Evolutionary conservation across 2,888 invertebrate genomes (phyloP).

Genomic region (Pandemis cinnamomeana): DNA sequence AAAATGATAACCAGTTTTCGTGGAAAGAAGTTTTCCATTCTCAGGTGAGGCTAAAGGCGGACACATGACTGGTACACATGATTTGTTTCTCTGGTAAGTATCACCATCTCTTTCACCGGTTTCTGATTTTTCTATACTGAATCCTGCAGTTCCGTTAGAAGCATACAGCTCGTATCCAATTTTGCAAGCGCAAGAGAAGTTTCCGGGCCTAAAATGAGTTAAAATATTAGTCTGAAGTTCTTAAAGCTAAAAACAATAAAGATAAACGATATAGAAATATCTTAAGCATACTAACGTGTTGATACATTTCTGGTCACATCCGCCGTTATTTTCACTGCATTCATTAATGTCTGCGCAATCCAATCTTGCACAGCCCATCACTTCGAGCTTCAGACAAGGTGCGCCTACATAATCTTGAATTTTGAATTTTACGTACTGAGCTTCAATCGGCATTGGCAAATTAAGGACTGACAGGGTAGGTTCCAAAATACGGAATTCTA

Average conservation of each 20-base stretch:
- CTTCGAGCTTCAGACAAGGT: conserved; percentile 94
- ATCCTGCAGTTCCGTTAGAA: conserved; percentile 95
- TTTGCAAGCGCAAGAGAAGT: conserved; percentile 94
- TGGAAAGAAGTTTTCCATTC: conserved; percentile 93
- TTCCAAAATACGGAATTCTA: conserved; percentile 95
- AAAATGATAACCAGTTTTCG: conserved; percentile 93
- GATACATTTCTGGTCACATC: conserved; percentile 96
- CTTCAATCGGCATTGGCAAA: conserved; percentile 95
- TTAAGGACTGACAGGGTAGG: conserved; percentile 96
- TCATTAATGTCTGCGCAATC: conserved; percentile 96
- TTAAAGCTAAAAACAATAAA: not conserved
- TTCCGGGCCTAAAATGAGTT: conserved; percentile 88
- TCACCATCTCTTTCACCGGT: conserved; percentile 95
- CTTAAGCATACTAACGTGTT: conserved; percentile 84
- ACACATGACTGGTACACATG: conserved; percentile 97
- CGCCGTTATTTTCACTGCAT: conserved; percentile 93
- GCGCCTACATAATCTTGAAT: conserved; percentile 94
- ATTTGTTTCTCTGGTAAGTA: conserved; percentile 94
- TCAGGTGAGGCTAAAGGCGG: conserved; percentile 90
- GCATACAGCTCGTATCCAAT: conserved; percentile 96
- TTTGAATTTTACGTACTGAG: conserved; percentile 93
- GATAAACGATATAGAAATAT: not conserved
- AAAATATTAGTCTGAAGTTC: not conserved
- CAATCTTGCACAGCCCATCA: conserved; percentile 96
- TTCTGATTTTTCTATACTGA: conserved; percentile 91